Evolutionary conservation across 1,140 invertebrate species (phyloP).

Genomic region (Batillaria attramentaria): DNA sequence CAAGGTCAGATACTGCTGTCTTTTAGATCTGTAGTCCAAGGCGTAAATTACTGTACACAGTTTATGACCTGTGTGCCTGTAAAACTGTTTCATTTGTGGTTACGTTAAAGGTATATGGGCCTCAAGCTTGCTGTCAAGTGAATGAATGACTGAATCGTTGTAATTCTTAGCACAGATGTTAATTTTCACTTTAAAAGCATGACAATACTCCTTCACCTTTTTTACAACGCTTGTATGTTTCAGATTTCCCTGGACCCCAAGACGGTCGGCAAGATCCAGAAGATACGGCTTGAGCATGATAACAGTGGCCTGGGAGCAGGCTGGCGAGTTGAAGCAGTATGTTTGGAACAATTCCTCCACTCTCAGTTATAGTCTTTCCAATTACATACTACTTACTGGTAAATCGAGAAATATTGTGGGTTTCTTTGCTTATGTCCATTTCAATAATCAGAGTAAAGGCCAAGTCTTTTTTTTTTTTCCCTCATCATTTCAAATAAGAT

Average conservation of each 20-base stretch:
- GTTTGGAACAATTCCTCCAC: background rate
- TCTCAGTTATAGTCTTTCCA: background rate
- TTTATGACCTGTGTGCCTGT: too few species aligned
- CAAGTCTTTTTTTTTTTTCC: background rate
- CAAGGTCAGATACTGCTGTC: slow-evolving; percentile 56
- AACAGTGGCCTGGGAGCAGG: slow-evolving; percentile 47
- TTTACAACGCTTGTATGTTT: too few species aligned
- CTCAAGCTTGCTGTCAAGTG: too few species aligned
- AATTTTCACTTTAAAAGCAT: too few species aligned
- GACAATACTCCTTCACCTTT: too few species aligned
- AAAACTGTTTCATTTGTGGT: too few species aligned
- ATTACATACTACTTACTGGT: background rate
- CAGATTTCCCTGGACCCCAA: slow-evolving; percentile 59
- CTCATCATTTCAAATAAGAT: too few species aligned
- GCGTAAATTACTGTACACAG: too few species aligned
- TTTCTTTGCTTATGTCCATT: background rate
- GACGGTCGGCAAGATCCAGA: slow-evolving; percentile 60
- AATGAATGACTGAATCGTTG: too few species aligned
- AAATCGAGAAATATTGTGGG: background rate
- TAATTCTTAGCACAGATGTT: too few species aligned
- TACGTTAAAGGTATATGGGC: too few species aligned
- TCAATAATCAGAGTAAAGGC: background rate
- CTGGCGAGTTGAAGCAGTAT: slow-evolving; percentile 65
- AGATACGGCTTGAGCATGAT: slow-evolving; percentile 65
- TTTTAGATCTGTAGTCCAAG: too few species aligned